Conservation (phyloP, 2,888 invertebrate genomes). For the Drosophila multiciliata region DNA sequence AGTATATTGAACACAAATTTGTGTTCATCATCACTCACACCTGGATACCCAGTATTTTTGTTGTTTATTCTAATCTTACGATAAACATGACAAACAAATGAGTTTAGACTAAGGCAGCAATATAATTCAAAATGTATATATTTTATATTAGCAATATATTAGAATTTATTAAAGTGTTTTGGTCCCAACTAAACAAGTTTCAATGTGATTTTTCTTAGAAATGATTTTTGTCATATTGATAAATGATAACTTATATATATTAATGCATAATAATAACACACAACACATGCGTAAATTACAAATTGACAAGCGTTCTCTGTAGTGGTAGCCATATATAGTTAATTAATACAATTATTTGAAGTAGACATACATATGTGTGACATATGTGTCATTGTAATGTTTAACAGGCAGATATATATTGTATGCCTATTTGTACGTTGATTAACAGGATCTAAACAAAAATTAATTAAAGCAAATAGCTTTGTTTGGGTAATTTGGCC, state of each 20-base stretch:
- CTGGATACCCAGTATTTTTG: background rate
- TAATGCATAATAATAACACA: background rate
- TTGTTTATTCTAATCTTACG: slow-evolving; percentile 1
- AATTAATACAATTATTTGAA: background rate
- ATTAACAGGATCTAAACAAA: slow-evolving; percentile 11
- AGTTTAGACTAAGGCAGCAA: background rate
- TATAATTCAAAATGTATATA: background rate
- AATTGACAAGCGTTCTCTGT: background rate
- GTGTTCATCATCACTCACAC: background rate
- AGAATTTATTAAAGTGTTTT: background rate
- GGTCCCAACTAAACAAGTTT: background rate
- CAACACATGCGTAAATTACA: background rate
- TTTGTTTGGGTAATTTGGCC: background rate
- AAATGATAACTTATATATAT: background rate
- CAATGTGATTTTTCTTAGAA: background rate
- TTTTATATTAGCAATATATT: background rate
- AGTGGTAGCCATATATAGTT: background rate
- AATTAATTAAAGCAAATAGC: slow-evolving; percentile 17
- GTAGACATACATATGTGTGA: background rate
- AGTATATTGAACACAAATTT: background rate
- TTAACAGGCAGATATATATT: background rate
- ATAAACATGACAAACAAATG: background rate
- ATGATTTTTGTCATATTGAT: background rate
- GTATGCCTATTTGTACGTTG: slow-evolving; percentile 12
- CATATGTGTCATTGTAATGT: slow-evolving; percentile 1